phyloP scores from a whole-genome alignment of 2,113 vertebrate genomes.

The Psophia crepitans region DNA sequence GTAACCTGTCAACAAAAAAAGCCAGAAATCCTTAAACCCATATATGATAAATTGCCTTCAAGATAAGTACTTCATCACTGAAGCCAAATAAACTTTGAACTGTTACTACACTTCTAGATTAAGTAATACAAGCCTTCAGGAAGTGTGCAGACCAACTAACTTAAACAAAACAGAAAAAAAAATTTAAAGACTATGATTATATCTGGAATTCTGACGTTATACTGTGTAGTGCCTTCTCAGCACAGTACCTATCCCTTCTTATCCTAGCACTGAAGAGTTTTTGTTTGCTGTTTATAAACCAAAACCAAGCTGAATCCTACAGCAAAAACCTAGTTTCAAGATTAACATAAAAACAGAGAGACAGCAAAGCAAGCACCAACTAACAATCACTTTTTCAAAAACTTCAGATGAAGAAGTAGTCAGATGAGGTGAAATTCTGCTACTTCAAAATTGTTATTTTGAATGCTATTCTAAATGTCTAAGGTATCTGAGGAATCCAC shows the following conservation, averaged over 20 bases:
- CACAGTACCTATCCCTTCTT: neutral
- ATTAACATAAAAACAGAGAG: neutral
- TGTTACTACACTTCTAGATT: conserved; percentile 24
- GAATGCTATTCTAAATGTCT: neutral
- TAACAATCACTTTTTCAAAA: neutral
- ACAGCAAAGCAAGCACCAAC: neutral
- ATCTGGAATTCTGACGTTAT: neutral
- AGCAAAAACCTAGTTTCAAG: neutral
- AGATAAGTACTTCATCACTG: neutral
- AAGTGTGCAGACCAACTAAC: conserved; percentile 7
- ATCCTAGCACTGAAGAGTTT: neutral
- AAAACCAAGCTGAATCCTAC: neutral
- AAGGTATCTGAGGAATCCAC: neutral
- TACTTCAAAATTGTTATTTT: neutral
- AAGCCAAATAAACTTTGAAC: conserved; percentile 15
- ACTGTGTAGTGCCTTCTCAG: neutral
- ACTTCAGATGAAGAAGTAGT: neutral
- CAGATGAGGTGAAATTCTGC: neutral
- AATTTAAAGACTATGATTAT: neutral
- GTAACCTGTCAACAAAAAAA: neutral
- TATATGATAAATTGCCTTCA: conserved; percentile 42
- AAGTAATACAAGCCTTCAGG: neutral
- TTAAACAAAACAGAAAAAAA: conserved; percentile 45
- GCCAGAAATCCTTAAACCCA: conserved; percentile 35
- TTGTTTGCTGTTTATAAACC: neutral